A percentile compares a stretch with the other conserved stretches of the same genome.
Conservation (phyloP, 2,888 invertebrate genomes). For the Melinaea marsaeus region DNA sequence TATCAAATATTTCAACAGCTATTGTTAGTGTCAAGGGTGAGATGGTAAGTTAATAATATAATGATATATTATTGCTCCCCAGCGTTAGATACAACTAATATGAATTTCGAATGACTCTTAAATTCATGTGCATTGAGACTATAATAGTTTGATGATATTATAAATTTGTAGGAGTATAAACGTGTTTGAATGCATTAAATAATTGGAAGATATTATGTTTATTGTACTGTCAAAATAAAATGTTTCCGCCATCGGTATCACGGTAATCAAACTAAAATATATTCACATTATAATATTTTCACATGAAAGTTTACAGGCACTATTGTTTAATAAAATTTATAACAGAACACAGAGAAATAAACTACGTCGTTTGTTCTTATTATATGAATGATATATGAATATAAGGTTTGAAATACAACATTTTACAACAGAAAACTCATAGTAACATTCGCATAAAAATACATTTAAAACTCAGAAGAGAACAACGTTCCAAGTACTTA, state of each 20-base stretch:
- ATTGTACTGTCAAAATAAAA: slow-evolving; percentile 71
- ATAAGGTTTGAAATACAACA: no score
- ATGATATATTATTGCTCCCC: slow-evolving; percentile 71
- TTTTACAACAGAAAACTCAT: not conserved
- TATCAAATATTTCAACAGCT: slow-evolving; percentile 73
- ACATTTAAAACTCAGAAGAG: not conserved
- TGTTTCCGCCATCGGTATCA: slow-evolving; percentile 57
- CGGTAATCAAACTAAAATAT: slow-evolving; percentile 66
- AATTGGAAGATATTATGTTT: slow-evolving; percentile 65
- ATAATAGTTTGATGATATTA: slow-evolving; percentile 31
- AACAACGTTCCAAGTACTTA: not conserved
- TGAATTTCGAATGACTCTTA: slow-evolving; percentile 25
- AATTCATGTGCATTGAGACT: slow-evolving; percentile 28
- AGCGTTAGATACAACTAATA: slow-evolving; percentile 56
- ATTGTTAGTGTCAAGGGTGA: slow-evolving; percentile 77
- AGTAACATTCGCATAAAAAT: not conserved
- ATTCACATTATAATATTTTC: slow-evolving; percentile 51
- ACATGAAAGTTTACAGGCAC: not conserved
- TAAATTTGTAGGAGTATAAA: not conserved
- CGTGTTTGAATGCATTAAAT: slow-evolving; percentile 41
- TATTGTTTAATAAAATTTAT: slow-evolving; percentile 9
- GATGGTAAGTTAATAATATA: slow-evolving; percentile 77
- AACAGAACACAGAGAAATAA: not conserved
- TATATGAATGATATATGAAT: not conserved
- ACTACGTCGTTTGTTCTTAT: not conserved